A percentile compares a stretch with the other conserved stretches of the same genome.
These are phyloP conservation scores for Lateolabrax maculatus DNA, from an alignment of 2,797 vertebrate species.

Conservation along the genomic window DNA sequence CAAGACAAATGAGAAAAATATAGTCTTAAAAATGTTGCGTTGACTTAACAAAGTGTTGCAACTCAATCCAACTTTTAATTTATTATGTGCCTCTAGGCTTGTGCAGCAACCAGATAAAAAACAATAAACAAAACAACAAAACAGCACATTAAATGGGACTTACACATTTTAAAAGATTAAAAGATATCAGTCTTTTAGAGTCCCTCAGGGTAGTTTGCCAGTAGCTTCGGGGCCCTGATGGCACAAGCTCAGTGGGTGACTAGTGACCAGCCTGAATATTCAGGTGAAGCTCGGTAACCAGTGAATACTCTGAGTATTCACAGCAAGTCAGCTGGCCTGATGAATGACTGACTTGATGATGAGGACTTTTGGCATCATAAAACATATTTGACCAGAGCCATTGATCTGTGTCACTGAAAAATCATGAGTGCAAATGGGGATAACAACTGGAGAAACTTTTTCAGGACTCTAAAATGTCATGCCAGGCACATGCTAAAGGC, in stretches of 20 bases:
- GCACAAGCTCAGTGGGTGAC: background rate
- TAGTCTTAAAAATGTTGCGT: background rate
- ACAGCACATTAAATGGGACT: background rate
- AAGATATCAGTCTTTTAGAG: background rate
- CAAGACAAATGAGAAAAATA: background rate
- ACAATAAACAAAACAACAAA: background rate
- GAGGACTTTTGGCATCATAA: background rate
- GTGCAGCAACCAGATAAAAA: too few species aligned
- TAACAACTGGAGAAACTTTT: slow-evolving; percentile 2
- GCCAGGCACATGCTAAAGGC: background rate
- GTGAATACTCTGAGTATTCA: background rate
- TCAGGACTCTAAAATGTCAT: background rate
- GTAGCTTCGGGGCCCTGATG: background rate
- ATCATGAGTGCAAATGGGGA: background rate
- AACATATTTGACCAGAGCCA: background rate
- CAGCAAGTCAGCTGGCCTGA: background rate
- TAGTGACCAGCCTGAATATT: background rate
- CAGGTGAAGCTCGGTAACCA: background rate
- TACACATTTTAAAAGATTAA: background rate
- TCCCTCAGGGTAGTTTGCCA: background rate
- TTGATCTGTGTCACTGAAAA: background rate
- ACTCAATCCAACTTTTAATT: too few species aligned
- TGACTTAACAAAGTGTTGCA: background rate
- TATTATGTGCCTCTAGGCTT: background rate
- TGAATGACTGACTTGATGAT: too few species aligned